Conservation (phyloP, 2,888 invertebrate species). For the Cephus runcator region DNA sequence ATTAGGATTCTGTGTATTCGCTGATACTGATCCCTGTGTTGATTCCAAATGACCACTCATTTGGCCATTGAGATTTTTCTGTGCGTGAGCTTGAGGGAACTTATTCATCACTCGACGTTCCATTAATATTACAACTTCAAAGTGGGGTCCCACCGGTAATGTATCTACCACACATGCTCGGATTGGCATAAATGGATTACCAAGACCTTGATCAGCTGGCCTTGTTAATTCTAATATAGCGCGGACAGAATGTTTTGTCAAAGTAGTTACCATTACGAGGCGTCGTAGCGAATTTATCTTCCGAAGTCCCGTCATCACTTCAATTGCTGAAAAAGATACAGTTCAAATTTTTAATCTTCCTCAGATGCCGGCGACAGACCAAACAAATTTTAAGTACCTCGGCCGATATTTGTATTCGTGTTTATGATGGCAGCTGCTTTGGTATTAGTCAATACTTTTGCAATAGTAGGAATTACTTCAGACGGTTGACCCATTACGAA, state of each 20-base stretch:
- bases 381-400: constrained; percentile 39
- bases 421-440: constrained; percentile 57
- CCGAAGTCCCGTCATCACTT: constrained; percentile 55
- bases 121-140: constrained; percentile 59
- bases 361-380: not conserved
- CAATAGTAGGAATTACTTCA: constrained; percentile 49
- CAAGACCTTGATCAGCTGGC: constrained; percentile 46
- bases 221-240: constrained; percentile 59
- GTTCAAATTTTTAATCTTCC: not conserved
- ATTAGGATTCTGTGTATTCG: constrained; percentile 1
- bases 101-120: constrained; percentile 54
- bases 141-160: constrained; percentile 54
- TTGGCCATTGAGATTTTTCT: not conserved
- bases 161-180: constrained; percentile 59
- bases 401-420: constrained; percentile 54
- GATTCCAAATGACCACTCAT: not conserved
- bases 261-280: constrained; percentile 58
- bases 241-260: constrained; percentile 62
- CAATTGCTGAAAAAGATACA: constrained; percentile 45
- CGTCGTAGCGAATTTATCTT: constrained; percentile 52
- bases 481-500: constrained; percentile 57
- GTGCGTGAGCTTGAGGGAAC: constrained; percentile 30
- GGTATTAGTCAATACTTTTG: constrained; percentile 41
- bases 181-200: constrained; percentile 58
- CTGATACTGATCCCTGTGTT: not conserved